Base-by-base conservation (phyloP, 2,797 vertebrate genomes). In the Amazona finschi region DNA sequence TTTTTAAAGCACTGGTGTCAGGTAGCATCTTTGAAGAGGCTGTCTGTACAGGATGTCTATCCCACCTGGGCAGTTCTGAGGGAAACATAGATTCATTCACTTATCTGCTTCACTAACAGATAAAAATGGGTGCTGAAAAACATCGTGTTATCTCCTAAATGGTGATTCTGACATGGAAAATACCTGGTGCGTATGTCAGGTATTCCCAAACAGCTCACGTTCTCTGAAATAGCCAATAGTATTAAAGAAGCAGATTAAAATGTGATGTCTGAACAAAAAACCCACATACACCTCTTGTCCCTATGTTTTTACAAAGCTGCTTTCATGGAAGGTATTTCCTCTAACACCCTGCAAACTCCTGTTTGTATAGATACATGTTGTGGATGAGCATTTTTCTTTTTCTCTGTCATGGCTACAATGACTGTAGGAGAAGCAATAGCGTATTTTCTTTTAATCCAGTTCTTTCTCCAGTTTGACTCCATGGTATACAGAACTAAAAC, bases 101-200 rank as follows among this genome's bases (percentile, higher is more conserved):
- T 81, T 55, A 41, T 77, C 49, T 92, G 55, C 80, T 80, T 72
- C 75, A 66, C 55, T 73, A 66, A 30, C 55, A 88, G 82, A 87
- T 75, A 81, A 91, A 92, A 93, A 62, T 4, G 4, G 89, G 38
- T 27, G 62, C 47, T 81, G 79, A 87, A 41, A 82, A 89, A 25
- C 24, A n/a, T 41, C 30, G 15, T 12, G 60, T 2, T 94, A 89
- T 75, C 64, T 91, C 39, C 89, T 87, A 27, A 81, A 46, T 69
- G 87, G 76, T 75, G 82, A 86, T 72, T 65, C 62, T 89, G 85
- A 76, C 65, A 73, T 43, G 58, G 50, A 78, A 95, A 95, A 75
- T 81, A 84, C 4, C 11, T 75, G 38, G 50, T 33, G 17, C 50
- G 20, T 38, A 15, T 83, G 62, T 66, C 73, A 92, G 89, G 30